Percentiles rank a stretch among this genome's conserved stretches.
Conservation (phyloP, 2,797 vertebrate species). For the Thalassophryne amazonica region DNA sequence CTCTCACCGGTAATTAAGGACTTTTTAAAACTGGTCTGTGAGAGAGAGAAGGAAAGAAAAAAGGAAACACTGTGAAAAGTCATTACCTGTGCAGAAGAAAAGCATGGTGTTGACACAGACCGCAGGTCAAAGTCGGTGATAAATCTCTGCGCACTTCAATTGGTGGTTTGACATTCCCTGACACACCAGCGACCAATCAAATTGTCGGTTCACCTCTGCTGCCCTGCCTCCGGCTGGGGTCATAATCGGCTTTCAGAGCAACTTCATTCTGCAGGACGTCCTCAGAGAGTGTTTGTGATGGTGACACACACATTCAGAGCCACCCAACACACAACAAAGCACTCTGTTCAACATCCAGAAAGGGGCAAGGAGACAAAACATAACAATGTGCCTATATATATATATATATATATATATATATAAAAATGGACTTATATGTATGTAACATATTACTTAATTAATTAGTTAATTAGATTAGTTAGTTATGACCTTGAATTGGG, state of each 20-base stretch:
- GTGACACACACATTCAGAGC: background rate
- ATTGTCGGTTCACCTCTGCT: background rate
- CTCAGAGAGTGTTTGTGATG: background rate
- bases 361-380: no score
- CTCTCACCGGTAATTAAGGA: no score
- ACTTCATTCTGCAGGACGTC: background rate
- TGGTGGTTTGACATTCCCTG: constrained; percentile 38
- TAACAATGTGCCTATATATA: no score
- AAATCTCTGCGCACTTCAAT: background rate
- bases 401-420: no score
- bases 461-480: no score
- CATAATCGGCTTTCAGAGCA: constrained; percentile 60
- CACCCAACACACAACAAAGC: no score
- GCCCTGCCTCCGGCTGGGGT: background rate
- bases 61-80: background rate
- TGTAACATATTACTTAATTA: no score
- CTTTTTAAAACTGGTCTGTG: background rate
- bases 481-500: no score
- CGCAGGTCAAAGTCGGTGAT: background rate
- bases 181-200: constrained; percentile 31
- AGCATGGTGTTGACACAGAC: constrained; percentile 23
- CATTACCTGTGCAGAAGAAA: background rate
- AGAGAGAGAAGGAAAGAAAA: background rate
- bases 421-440: no score
- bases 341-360: no score